Evolutionary conservation across 2,113 vertebrate species (phyloP).

Genomic region (Gymnarchus niloticus): DNA sequence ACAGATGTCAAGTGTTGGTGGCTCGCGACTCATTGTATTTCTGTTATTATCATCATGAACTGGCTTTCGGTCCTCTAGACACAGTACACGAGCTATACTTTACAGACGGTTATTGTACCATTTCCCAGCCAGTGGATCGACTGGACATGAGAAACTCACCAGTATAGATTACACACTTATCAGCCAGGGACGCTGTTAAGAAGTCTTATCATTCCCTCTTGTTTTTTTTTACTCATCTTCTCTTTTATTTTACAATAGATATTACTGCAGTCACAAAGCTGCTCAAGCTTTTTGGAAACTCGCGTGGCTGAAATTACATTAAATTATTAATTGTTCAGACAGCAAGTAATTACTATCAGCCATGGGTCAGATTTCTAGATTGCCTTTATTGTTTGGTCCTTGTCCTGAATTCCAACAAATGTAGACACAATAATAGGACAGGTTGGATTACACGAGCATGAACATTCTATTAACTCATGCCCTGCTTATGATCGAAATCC

Average conservation of each 20-base stretch:
- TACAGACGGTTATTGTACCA: no score
- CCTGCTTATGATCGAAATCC: slow-evolving; percentile 76
- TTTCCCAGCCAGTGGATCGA: not conserved
- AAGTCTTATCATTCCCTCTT: not conserved
- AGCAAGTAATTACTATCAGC: slow-evolving; percentile 78
- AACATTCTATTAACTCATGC: slow-evolving; percentile 64
- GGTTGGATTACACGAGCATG: slow-evolving; percentile 69
- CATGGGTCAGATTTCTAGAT: slow-evolving; percentile 79
- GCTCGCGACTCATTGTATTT: not conserved
- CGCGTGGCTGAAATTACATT: slow-evolving; percentile 84
- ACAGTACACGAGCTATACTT: not conserved
- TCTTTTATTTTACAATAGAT: not conserved
- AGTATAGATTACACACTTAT: not conserved
- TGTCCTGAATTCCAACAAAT: slow-evolving; percentile 78
- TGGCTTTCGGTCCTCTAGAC: no score
- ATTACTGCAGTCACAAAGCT: not conserved
- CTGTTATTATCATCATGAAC: not conserved
- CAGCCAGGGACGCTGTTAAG: not conserved
- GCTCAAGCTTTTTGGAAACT: slow-evolving; percentile 61
- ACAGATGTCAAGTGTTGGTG: not conserved
- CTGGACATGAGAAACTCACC: not conserved
- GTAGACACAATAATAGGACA: slow-evolving; percentile 59
- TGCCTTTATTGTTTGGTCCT: slow-evolving; percentile 66
- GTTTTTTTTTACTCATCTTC: not conserved
- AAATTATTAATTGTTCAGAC: slow-evolving; percentile 86